These are phyloP conservation scores for Holothuria scabra DNA, from an alignment of 53 echinoderm and acorn worm species.

Conservation along the genomic window DNA sequence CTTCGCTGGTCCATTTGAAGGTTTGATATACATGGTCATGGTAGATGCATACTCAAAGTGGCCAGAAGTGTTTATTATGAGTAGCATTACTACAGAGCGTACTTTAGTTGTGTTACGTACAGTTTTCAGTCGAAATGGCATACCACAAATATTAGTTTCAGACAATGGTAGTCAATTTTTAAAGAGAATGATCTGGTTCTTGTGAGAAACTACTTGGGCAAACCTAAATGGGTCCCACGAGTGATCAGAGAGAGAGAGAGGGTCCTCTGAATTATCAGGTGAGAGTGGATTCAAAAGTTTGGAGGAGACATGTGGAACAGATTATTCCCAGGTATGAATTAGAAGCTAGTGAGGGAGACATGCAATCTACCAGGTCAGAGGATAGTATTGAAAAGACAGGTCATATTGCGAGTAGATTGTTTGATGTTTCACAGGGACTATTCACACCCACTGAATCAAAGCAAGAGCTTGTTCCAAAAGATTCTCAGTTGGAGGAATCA, in stretches of 20 bases:
- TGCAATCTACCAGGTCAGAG: too few relatives aligned
- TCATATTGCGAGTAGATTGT: too few relatives aligned
- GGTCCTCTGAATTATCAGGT: conserved; percentile 1
- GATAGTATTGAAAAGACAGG: too few relatives aligned
- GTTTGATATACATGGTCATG: conserved; percentile 45
- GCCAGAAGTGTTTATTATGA: conserved; percentile 63
- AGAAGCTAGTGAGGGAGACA: too few relatives aligned
- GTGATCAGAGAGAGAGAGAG: not conserved
- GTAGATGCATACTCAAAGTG: conserved; percentile 56
- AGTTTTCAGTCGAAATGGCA: conserved; percentile 43
- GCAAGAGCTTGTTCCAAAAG: too few relatives aligned
- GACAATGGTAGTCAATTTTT: conserved; percentile 52
- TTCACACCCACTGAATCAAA: too few relatives aligned
- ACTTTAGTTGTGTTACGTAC: conserved; percentile 50
- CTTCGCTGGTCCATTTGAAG: conserved; percentile 58
- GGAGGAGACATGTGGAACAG: conserved; percentile 13
- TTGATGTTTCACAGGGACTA: too few relatives aligned
- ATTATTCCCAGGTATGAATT: not conserved
- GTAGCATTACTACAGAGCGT: conserved; percentile 31
- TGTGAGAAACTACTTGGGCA: not conserved
- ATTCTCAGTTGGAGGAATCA: not conserved
- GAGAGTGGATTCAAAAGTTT: not conserved
- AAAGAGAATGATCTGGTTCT: not conserved
- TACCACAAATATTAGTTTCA: conserved; percentile 51
- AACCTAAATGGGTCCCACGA: conserved; percentile 15